phyloP scores from a whole-genome alignment of 1,140 invertebrate genomes.

The Drosophila pectinifera region DNA sequence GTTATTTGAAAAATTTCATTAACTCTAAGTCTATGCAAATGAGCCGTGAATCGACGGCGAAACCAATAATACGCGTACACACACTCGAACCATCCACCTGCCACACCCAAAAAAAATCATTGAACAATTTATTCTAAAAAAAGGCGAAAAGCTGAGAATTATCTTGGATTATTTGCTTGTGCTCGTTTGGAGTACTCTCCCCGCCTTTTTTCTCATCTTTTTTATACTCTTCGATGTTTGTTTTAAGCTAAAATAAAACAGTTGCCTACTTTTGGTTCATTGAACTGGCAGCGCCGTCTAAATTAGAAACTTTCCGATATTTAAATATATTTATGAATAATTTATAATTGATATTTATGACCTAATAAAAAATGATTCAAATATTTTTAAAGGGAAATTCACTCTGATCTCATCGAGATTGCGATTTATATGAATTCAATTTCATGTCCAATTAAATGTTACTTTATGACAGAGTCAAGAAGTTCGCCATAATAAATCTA shows the following conservation, averaged over 20 bases:
- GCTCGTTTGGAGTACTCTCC: constrained; percentile 42
- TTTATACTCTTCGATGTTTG: constrained; percentile 20
- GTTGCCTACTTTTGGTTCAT: constrained; percentile 80
- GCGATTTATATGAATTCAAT: constrained; percentile 44
- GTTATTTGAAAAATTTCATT: constrained; percentile 47
- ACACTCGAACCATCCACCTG: constrained; percentile 30
- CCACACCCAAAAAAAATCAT: constrained; percentile 52
- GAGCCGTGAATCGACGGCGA: constrained; percentile 21
- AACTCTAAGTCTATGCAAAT: constrained; percentile 48
- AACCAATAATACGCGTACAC: constrained; percentile 24
- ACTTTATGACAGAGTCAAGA: constrained; percentile 46
- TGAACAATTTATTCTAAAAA: constrained; percentile 29
- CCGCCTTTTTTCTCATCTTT: constrained; percentile 5
- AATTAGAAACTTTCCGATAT: constrained; percentile 24
- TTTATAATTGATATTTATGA: constrained; percentile 45
- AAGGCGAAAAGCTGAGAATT: constrained; percentile 20
- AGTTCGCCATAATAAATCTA: constrained; percentile 36
- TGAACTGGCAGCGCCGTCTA: constrained; percentile 52
- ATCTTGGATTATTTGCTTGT: constrained; percentile 62
- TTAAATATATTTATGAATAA: constrained; percentile 33
- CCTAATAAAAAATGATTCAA: constrained; percentile 21
- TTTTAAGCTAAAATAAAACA: constrained; percentile 66
- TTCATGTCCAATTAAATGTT: constrained; percentile 61
- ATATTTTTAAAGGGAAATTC: constrained; percentile 23
- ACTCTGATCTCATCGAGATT: constrained; percentile 42